These are phyloP conservation scores for Triops longicaudatus DNA, from an alignment of 1,140 invertebrate genomes.

Conservation along the genomic window DNA sequence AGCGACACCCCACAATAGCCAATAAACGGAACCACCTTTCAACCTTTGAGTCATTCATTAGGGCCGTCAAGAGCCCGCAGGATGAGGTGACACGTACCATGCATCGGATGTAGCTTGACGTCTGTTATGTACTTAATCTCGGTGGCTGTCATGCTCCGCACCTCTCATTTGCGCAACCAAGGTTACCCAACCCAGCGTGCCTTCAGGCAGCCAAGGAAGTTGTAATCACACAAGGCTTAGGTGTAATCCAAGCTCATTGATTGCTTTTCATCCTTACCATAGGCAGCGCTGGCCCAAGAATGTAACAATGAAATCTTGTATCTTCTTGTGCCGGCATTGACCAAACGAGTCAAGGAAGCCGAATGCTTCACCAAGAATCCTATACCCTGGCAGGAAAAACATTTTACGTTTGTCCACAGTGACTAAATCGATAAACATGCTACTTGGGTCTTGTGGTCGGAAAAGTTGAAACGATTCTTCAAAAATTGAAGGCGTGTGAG, in stretches of 20 bases:
- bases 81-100: not conserved
- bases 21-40: not conserved
- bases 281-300: not conserved
- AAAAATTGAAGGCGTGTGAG: not conserved
- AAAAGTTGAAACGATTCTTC: not conserved
- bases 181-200: not conserved
- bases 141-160: not conserved
- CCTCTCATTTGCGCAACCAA: not conserved
- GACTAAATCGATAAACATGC: not conserved
- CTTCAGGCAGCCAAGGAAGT: too few species aligned
- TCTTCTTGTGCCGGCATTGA: not conserved
- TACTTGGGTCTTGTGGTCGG: not conserved
- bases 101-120: not conserved
- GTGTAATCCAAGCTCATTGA: not conserved
- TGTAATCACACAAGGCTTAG: not conserved
- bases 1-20: not conserved
- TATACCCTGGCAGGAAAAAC: not conserved
- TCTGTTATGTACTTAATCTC: conserved; percentile 5
- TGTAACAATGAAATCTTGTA: not conserved
- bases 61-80: not conserved
- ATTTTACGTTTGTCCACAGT: not conserved
- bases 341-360: not conserved
- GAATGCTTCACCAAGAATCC: not conserved
- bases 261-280: not conserved
- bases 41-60: conserved; percentile 11